Evolutionary conservation across 2,888 invertebrate genomes (phyloP).

Genomic region (Folsomia candida): DNA sequence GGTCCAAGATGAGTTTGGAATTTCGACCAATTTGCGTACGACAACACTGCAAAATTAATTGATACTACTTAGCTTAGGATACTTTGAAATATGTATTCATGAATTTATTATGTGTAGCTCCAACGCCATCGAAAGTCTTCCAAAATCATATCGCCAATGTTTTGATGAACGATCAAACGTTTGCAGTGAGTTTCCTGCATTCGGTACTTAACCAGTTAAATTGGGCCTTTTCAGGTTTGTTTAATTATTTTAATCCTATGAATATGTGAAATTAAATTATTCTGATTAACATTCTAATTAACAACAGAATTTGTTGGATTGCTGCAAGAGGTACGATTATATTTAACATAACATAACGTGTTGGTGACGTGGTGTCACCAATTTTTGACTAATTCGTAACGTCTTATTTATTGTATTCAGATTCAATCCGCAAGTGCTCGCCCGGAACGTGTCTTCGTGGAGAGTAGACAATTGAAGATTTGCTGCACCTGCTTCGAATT

Average conservation of each 20-base stretch:
- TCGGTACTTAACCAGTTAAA: conserved; percentile 77
- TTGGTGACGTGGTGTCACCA: not conserved
- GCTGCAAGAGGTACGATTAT: conserved; percentile 67
- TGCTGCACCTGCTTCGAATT: conserved; percentile 82
- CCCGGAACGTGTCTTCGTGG: conserved; percentile 64
- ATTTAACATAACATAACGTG: not conserved
- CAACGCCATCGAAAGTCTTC: conserved; percentile 66
- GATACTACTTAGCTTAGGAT: not conserved
- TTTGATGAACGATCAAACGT: conserved; percentile 63
- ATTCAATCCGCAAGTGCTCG: conserved; percentile 65
- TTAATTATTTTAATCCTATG: too few relatives aligned
- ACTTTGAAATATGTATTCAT: conserved; percentile 1
- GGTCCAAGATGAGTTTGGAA: conserved; percentile 57
- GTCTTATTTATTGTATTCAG: conserved; percentile 54
- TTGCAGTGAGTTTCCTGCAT: conserved; percentile 70
- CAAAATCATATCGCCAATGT: conserved; percentile 66
- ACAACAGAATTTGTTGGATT: conserved; percentile 82
- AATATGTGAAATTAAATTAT: too few relatives aligned
- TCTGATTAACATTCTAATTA: too few relatives aligned
- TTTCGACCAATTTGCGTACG: conserved; percentile 47
- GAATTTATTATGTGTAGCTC: conserved; percentile 57
- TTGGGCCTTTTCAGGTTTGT: conserved; percentile 85
- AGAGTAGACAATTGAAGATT: conserved; percentile 73
- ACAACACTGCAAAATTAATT: not conserved
- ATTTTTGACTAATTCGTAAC: not conserved